phyloP scores from a whole-genome alignment of 1,140 invertebrate species.

The Drosophila novamexicana region DNA sequence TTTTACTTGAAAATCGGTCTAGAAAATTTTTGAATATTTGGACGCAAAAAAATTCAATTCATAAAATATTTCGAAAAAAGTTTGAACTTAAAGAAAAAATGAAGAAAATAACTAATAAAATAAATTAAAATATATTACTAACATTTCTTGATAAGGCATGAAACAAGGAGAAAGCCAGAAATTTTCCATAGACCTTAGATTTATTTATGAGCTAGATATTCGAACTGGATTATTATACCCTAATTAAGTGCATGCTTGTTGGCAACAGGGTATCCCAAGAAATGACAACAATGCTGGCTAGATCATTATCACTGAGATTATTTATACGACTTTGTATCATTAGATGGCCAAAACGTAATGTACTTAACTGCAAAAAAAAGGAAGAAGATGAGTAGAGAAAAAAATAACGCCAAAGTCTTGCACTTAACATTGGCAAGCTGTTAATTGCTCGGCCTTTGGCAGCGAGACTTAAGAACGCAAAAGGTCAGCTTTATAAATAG shows the following conservation, averaged over 20 bases:
- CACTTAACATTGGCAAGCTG: constrained; percentile 48
- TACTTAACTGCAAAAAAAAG: constrained; percentile 6
- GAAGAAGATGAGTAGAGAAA: not conserved
- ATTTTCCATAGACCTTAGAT: too few relatives aligned
- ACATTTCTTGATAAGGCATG: too few relatives aligned
- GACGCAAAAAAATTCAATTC: too few relatives aligned
- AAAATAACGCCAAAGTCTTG: constrained; percentile 19
- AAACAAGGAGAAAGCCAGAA: too few relatives aligned
- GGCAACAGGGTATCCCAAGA: not conserved
- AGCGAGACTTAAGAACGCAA: constrained; percentile 30
- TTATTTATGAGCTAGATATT: too few relatives aligned
- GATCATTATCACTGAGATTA: constrained; percentile 25
- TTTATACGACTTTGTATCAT: constrained; percentile 24
- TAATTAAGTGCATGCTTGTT: not conserved
- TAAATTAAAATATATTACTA: not conserved
- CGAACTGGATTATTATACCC: not conserved
- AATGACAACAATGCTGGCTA: constrained; percentile 3
- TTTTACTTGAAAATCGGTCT: too few relatives aligned
- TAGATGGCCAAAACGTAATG: constrained; percentile 11
- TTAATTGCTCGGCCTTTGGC: constrained; percentile 53
- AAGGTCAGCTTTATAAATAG: constrained; percentile 39
- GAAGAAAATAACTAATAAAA: not conserved
- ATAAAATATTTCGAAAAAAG: too few relatives aligned
- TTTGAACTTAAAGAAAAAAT: too few relatives aligned
- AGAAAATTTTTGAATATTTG: too few relatives aligned